A percentile compares a stretch with the other conserved stretches of the same genome.
Conservation (phyloP, 2,113 vertebrate genomes). For the Balaenoptera acutorostrata region DNA sequence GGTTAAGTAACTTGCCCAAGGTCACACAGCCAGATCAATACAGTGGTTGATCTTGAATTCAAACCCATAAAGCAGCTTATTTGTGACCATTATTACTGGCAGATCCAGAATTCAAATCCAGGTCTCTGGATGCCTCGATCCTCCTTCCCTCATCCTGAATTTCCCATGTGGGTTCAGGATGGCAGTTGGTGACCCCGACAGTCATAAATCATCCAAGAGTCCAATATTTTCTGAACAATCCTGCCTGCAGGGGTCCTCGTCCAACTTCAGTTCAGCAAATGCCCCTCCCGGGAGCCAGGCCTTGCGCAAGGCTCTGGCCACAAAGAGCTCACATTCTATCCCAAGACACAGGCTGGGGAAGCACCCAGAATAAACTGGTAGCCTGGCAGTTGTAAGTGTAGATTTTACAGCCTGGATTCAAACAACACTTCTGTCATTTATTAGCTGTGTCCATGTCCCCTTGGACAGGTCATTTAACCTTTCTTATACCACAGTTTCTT, state of each 20-base stretch:
- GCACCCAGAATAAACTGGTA: neutral
- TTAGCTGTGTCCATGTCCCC: neutral
- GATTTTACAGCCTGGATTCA: neutral
- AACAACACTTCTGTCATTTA: neutral
- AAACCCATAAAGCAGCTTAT: neutral
- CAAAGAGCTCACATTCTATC: too few relatives aligned
- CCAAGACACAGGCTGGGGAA: neutral
- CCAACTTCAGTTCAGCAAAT: neutral
- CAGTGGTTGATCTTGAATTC: neutral
- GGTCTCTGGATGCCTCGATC: neutral
- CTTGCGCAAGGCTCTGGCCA: neutral
- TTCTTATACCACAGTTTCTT: neutral
- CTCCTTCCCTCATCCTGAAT: neutral
- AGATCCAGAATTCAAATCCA: neutral
- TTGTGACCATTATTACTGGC: neutral
- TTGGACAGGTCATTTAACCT: neutral
- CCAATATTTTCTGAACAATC: neutral
- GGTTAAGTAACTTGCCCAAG: neutral
- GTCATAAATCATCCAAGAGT: neutral
- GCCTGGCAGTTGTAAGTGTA: neutral
- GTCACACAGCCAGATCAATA: neutral
- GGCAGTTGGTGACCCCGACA: neutral
- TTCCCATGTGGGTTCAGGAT: neutral
- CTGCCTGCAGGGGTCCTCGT: neutral
- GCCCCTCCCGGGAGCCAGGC: neutral